phyloP scores from a whole-genome alignment of 2,888 invertebrate genomes.

The Hirtodrosophila alboralis region DNA sequence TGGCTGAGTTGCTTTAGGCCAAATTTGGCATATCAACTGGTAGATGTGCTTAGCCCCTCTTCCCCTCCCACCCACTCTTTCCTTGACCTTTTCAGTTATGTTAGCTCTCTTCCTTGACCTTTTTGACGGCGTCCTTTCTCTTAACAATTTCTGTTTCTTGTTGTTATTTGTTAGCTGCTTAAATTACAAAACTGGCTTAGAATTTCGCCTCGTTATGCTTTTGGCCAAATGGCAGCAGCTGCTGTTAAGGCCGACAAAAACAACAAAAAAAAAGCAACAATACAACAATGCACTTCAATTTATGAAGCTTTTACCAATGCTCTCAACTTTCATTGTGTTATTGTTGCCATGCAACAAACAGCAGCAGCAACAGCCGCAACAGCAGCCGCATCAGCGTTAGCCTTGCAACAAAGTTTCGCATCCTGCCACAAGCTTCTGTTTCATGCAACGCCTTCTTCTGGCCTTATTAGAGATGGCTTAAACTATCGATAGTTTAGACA shows the following conservation, averaged over 20 bases:
- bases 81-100: not conserved
- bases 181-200: conserved; percentile 15
- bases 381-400: too few relatives aligned
- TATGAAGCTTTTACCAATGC: conserved; percentile 30
- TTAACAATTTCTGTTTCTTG: not conserved
- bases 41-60: too few relatives aligned
- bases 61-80: too few relatives aligned
- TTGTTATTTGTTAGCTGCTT: too few relatives aligned
- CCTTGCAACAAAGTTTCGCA: conserved; percentile 38
- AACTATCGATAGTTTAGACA: too few relatives aligned
- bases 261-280: conserved; percentile 2
- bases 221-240: conserved; percentile 6
- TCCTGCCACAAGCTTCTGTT: conserved; percentile 31
- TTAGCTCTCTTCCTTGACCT: conserved; percentile 11
- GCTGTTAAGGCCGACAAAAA: conserved; percentile 4
- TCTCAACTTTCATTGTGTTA: conserved; percentile 3
- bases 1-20: conserved; percentile 9
- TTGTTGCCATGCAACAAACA: conserved; percentile 20
- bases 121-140: conserved; percentile 1
- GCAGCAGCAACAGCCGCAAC: too few relatives aligned
- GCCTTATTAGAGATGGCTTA: too few relatives aligned
- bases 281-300: conserved; percentile 20
- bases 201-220: conserved; percentile 13
- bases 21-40: conserved; percentile 18
- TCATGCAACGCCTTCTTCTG: not conserved